Evolutionary conservation across 2,113 vertebrate genomes (phyloP).

Genomic region (Nerophis ophidion): DNA sequence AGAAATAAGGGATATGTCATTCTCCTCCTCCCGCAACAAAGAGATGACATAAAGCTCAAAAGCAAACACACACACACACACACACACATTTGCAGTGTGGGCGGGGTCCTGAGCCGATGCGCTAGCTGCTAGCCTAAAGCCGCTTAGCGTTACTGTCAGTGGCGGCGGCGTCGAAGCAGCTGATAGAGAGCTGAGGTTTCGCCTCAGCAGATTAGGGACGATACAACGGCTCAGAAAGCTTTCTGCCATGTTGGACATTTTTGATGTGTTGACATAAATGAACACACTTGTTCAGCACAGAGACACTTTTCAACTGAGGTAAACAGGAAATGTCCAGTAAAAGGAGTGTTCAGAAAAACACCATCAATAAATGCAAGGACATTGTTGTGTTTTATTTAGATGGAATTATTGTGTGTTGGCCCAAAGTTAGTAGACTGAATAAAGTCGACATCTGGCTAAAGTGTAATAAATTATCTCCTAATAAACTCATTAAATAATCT

Average conservation of each 20-base stretch:
- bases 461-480: too few relatives aligned
- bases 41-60: neutral
- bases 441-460: too few relatives aligned
- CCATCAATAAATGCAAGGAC: too few relatives aligned
- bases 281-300: too few relatives aligned
- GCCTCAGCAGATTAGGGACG: conserved; percentile 61
- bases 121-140: conserved; percentile 40
- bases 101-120: conserved; percentile 18
- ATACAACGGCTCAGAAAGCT: conserved; percentile 40
- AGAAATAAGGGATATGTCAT: conserved; percentile 27
- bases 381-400: too few relatives aligned
- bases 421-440: too few relatives aligned
- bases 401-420: too few relatives aligned
- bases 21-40: conserved; percentile 16
- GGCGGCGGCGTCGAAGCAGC: conserved; percentile 22
- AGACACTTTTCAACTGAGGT: too few relatives aligned
- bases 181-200: conserved; percentile 52
- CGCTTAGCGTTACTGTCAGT: conserved; percentile 60
- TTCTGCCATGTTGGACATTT: conserved; percentile 10
- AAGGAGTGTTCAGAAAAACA: too few relatives aligned
- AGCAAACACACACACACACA: too few relatives aligned
- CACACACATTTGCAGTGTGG: neutral
- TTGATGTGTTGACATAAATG: neutral
- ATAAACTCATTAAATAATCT: too few relatives aligned
- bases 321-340: conserved; percentile 24